Base-by-base conservation (phyloP, 2,888 invertebrate species). In the Graphium colonna region DNA sequence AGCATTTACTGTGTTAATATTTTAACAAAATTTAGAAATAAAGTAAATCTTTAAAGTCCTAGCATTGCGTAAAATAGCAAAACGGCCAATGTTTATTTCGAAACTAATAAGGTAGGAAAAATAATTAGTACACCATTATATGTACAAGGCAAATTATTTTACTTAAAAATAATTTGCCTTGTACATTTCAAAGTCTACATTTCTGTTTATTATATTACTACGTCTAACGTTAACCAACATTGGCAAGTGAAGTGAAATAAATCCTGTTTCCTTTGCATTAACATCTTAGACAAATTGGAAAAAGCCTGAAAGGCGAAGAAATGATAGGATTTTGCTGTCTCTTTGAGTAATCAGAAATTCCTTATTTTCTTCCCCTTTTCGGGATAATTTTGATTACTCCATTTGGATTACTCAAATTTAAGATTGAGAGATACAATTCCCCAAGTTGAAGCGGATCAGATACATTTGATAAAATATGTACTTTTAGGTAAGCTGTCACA, bases 271-370 rank as follows among this genome's bases (percentile, higher is more conserved):
- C 60, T 55, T 55, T 58, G 62, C 63, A 68, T 70, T 71, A 72
- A 67, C 62, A 65, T 69, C 60, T 64, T 73, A 72, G 67, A 68
- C 66, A 75, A 79, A 79, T 81, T 79, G 75, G 60, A 76, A 77
- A 75, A 75, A 79, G 71, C 71, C 71, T 72, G 69, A 72, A 72
- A 63, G 64, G 69, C 67, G 62, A 65, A 69, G 70, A 72, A 75
- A 79, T 77, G 71, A 75, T 73, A 71, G 71, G 72, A 77, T 78
- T 76, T 72, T 59, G 59, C 66, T 61, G 69, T 72, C 72, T 71
- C 79, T 82, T 80, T 82, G 80, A 82, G 75, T 82, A 79, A 82
- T 82, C 79, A 78, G 72, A 71, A 68, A 59, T 66, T 65, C 62
- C 57, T 60, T 47, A 60, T 68, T 64, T 71, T 71, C 68, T 72